Base-by-base conservation (phyloP, 2,888 invertebrate genomes). In the Blastobasis adustella region DNA sequence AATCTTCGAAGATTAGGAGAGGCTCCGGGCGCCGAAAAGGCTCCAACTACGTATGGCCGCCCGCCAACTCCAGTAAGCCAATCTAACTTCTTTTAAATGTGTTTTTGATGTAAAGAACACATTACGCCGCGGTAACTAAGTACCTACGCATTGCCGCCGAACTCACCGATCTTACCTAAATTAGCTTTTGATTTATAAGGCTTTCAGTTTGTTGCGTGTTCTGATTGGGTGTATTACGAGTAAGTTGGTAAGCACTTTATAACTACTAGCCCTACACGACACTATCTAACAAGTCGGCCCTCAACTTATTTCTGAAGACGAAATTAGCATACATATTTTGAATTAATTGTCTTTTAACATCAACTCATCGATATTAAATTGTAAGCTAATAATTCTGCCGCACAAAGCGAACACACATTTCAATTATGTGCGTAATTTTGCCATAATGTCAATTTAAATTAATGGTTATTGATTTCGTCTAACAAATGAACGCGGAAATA, bases 41-140 rank as follows among this genome's bases (percentile, higher is more conserved):
- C 81, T 80, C 77, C 73, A 77, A 77, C 76, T 78, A 79, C 70
- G 80, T 79, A 81, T 86, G 86, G 84, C 79, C 78, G 73, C 67
- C 64, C 76, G 85, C 85, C 86, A 85, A 85, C 82, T 85, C 81
- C 77, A 67, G 76, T 83, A 84, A 87, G 86, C 87, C 86, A 88
- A 88, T 88, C 82, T 88, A 88, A 87, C 87, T 87, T 88, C 85
- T 86, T 87, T 85, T 86, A 87, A 88, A 88, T 86, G 84, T 86
- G 86, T 87, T 88, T 87, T 87, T 87, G 86, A 87, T 87, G 82
- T 82, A 83, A 85, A 86, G 79, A 86, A 82, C 84, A 81, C 82
- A 82, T 83, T 83, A 81, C 78, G 72, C 73, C 23, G 23, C 23
- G 23, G 23, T 23, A 2, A 23, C 23, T 23, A 23, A 23, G 23